Percentiles rank a stretch among this genome's conserved stretches.
phyloP scores from a whole-genome alignment of 2,113 vertebrate species.

The Hypanus sabinus region DNA sequence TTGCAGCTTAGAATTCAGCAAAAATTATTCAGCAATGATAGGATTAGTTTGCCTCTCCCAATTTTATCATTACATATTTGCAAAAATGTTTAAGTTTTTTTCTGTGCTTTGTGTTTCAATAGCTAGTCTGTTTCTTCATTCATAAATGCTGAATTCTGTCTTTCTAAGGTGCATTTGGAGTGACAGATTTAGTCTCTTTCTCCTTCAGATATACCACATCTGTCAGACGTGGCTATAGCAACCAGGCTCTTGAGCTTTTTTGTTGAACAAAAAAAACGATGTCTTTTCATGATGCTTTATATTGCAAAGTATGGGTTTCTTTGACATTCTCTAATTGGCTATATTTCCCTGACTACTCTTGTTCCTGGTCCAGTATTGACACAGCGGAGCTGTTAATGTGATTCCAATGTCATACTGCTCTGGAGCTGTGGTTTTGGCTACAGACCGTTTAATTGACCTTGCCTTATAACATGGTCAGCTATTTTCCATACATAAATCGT shows the following conservation, averaged over 20 bases:
- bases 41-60: not conserved
- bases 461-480: not conserved
- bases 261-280: not conserved
- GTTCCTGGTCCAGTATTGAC: not conserved
- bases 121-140: conserved; percentile 3
- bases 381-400: no score
- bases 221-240: conserved; percentile 8
- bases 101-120: not conserved
- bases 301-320: not conserved
- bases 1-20: not conserved
- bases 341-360: not conserved
- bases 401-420: not conserved
- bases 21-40: not conserved
- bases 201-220: not conserved
- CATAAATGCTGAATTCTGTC: not conserved
- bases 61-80: conserved; percentile 18
- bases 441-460: not conserved
- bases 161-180: not conserved
- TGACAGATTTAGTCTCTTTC: not conserved
- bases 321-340: not conserved
- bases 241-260: not conserved
- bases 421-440: not conserved
- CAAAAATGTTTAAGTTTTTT: not conserved
- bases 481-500: not conserved
- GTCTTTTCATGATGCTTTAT: not conserved